Evolutionary conservation across 2,888 invertebrate species (phyloP), one percentile per base, ranked within the genome.

Genomic region (Nowickia ferox): DNA sequence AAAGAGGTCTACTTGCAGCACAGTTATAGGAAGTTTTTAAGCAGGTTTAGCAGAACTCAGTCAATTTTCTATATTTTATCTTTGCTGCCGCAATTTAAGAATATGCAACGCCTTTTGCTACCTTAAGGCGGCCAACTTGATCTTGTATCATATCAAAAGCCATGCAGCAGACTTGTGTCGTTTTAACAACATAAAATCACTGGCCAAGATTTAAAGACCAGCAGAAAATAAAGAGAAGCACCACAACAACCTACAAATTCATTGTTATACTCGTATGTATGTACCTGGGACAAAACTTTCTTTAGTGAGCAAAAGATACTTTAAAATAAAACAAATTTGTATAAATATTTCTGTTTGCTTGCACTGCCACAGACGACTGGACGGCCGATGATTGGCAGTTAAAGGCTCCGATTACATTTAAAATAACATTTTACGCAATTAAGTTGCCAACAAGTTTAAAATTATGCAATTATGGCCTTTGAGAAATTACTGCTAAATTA

Each of bases 401-500:
- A 88, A 81, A 87, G 78, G 87, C 85, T 85, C 78, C 85, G 84
- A 82, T 87, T 87, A 84, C 87, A 87, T 87, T 88, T 86, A 87
- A 81, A 87, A 86, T 80, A 75, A 80, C 83, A 79, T 82, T 86
- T 87, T 87, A 88, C 89, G 89, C 92, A 92, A 92, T 92, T 92
- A 92, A 92, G 91, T 91, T 92, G 92, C 92, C 92, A 92, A 92
- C 92, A 92, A 91, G 91, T 92, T 92, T 91, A 90, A 91, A 92
- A 91, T 91, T 91, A 91, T 91, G 91, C 91, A 91, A 91, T 91
- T 91, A 91, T 90, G 90, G 88, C 89, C 88, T 90, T 91, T 90
- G 90, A 91, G 89, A 91, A 91, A 91, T 90, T 90, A 91, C 90
- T 89, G 90, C 89, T 89, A 90, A 90, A 90, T 90, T 90, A 88